Conservation (phyloP, 2,797 vertebrate species). For the Eulemur albifrons region DNA sequence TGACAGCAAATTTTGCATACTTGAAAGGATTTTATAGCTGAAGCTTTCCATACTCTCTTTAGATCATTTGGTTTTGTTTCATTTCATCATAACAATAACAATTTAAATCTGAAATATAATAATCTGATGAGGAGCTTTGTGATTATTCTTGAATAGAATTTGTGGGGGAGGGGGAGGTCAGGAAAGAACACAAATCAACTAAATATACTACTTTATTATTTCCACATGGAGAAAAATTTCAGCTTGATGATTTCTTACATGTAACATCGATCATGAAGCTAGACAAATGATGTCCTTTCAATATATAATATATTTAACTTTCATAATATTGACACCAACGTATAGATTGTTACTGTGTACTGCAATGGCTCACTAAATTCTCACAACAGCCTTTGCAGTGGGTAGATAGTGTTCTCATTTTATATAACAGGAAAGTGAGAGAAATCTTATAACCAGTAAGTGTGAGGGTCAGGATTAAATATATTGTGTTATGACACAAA, state of each 20-base stretch:
- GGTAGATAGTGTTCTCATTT: not conserved
- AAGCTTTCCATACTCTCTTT: not conserved
- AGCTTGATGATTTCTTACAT: not conserved
- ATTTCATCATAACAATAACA: not conserved
- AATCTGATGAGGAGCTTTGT: not conserved
- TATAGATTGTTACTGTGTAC: not conserved
- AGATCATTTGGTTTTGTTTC: not conserved
- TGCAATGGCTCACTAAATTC: not conserved
- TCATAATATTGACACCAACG: not conserved
- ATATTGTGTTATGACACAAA: not conserved
- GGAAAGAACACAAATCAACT: not conserved
- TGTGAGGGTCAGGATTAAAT: not conserved
- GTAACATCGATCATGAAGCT: not conserved
- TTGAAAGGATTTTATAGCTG: not conserved
- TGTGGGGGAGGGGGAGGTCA: not conserved
- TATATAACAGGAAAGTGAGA: not conserved
- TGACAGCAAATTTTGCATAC: not conserved
- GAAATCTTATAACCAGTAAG: not conserved
- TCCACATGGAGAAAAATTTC: not conserved
- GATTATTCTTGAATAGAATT: not conserved
- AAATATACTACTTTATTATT: not conserved
- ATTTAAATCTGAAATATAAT: not conserved
- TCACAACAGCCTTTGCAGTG: not conserved
- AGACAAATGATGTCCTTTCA: not conserved
- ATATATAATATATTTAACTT: not conserved